Conservation (phyloP, 2,797 vertebrate genomes). For the Sebastes miniatus region DNA sequence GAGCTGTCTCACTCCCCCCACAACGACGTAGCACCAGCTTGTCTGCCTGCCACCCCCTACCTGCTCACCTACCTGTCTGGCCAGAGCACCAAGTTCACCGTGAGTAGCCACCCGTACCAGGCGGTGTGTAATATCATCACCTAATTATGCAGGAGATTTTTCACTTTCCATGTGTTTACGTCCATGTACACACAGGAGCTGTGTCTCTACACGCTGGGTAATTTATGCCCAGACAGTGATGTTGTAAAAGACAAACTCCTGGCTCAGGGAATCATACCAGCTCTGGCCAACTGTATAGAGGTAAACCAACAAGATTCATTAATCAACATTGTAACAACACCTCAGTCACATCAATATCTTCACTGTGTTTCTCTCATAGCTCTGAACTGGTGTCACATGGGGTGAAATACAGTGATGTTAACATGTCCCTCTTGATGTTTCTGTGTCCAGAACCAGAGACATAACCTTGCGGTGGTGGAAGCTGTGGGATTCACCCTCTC, state of each 20-base stretch:
- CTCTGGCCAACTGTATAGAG: slow-evolving; percentile 88
- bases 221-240: slow-evolving; percentile 89
- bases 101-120: slow-evolving; percentile 67
- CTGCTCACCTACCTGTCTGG: slow-evolving; percentile 94
- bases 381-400: too few relatives aligned
- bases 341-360: neutral
- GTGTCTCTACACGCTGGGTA: slow-evolving; percentile 94
- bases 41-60: slow-evolving; percentile 92
- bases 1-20: slow-evolving; percentile 91
- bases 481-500: slow-evolving; percentile 92
- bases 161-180: neutral
- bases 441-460: slow-evolving; percentile 82
- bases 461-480: slow-evolving; percentile 89
- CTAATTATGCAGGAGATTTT: neutral
- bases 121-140: neutral
- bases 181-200: slow-evolving; percentile 85
- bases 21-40: slow-evolving; percentile 81
- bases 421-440: neutral
- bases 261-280: slow-evolving; percentile 91
- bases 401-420: neutral
- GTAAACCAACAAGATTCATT: slow-evolving; percentile 66
- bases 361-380: neutral
- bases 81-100: slow-evolving; percentile 89
- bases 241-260: slow-evolving; percentile 87
- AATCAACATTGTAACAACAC: neutral